Evolutionary conservation across 1,140 invertebrate species (phyloP).

Genomic region (Globodera rostochiensis): DNA sequence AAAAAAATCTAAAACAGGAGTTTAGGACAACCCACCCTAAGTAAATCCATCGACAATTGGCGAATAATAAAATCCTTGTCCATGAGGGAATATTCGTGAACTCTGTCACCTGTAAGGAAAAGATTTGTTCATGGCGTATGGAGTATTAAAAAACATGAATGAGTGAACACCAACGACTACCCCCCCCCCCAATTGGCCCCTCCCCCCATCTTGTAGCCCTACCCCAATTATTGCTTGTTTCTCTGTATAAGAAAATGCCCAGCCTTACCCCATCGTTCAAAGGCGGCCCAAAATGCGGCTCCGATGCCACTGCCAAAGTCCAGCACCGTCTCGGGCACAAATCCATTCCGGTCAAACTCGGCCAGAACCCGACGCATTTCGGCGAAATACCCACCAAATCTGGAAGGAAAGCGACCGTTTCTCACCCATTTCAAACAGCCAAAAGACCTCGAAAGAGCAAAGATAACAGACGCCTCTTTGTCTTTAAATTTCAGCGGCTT

Average conservation of each 20-base stretch:
- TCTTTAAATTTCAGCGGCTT: constrained; percentile 48
- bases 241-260: background rate
- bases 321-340: constrained; percentile 45
- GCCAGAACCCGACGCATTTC: constrained; percentile 50
- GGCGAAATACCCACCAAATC: constrained; percentile 46
- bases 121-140: constrained; percentile 10
- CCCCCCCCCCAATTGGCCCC: no score
- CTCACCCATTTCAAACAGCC: no score
- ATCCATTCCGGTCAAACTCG: constrained; percentile 50
- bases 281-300: constrained; percentile 50
- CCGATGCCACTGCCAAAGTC: constrained; percentile 55
- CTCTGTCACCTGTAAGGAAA: constrained; percentile 11
- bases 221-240: background rate
- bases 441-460: constrained; percentile 48
- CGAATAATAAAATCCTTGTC: constrained; percentile 20
- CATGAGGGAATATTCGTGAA: constrained; percentile 29
- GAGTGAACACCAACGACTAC: no score
- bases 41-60: constrained; percentile 28
- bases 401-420: constrained; percentile 7
- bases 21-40: constrained; percentile 1
- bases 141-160: no score
- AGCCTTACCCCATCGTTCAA: constrained; percentile 41
- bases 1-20: constrained; percentile 1
- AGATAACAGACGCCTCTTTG: constrained; percentile 44
- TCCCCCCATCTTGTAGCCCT: no score